Base-by-base conservation (phyloP, 2,797 vertebrate genomes). In the Natrix natrix region DNA sequence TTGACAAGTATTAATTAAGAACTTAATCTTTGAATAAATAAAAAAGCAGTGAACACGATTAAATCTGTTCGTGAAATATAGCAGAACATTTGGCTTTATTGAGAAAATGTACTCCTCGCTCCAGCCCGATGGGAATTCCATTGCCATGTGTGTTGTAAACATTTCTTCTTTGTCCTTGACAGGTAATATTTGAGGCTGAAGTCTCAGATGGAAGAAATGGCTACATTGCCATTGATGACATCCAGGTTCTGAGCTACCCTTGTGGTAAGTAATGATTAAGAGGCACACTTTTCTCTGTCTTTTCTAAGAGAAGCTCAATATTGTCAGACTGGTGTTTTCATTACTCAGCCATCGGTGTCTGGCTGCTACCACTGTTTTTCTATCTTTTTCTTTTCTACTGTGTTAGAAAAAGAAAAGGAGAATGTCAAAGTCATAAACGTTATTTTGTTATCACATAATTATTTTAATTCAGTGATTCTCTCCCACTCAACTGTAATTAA, bases 141-240 rank as follows among this genome's bases (percentile, higher is more conserved):
- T 94, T 92, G 93, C 96, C 97, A 95, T 92, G 92, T 95, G 52
- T 94, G 93, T 95, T 97, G 63, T 95, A 96, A 98, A 97, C 95
- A 96, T 97, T 95, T 97, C 97, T 95, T 94, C 94, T 32, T 97
- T 97, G 96, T 92, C 60, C 97, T 93, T 97, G 97, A 96, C 98
- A 99, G 99, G 99, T 99, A 97, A 99, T 99, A 97, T 99, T 99
- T 97, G 99, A 99, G 98, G 99, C 99, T 6, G 99, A 99, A 96
- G 98, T 99, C 95, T 99, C 98, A 93, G 98, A 98, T 97, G 98
- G 98, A 94, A 99, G 99, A 98, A 98, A 97, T 86, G 99, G 99
- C 96, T 99, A 99, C 97, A 99, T 99, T 95, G 99, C 99, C 97
- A 98, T 99, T 94, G 99, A 99, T 97, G 99, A 99, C 97, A 99